These are phyloP conservation scores for Fregetta grallaria DNA, from an alignment of 2,113 vertebrate genomes.

Conservation along the genomic window DNA sequence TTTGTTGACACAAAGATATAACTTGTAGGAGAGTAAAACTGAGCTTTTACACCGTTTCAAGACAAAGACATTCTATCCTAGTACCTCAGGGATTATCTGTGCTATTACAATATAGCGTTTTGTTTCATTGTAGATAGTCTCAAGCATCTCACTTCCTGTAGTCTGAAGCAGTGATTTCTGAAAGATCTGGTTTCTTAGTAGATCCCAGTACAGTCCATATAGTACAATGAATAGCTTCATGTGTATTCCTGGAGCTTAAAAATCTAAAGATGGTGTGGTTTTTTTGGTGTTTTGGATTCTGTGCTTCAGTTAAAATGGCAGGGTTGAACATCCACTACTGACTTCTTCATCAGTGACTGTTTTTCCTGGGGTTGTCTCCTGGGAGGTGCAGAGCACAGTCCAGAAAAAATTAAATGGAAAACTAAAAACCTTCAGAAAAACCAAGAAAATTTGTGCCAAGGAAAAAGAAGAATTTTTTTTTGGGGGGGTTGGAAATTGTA, in stretches of 20 bases:
- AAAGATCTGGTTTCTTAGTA: not conserved
- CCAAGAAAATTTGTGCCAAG: not conserved
- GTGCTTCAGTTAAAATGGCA: not conserved
- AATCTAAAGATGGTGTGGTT: not conserved
- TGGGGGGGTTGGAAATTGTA: not conserved
- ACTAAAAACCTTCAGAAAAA: not conserved
- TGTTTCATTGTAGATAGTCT: not conserved
- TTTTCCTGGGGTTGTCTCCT: not conserved
- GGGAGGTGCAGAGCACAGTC: not conserved
- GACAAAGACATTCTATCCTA: not conserved
- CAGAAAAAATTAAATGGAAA: not conserved
- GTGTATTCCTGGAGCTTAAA: not conserved
- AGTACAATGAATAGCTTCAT: not conserved
- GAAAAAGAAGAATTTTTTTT: not conserved
- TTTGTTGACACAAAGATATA: not conserved
- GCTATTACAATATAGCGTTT: not conserved
- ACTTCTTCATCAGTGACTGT: not conserved
- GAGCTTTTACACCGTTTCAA: not conserved
- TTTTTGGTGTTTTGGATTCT: not conserved
- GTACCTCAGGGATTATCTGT: not conserved
- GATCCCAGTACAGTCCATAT: not conserved
- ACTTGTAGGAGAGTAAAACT: not conserved
- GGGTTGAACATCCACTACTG: not conserved
- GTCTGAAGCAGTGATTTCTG: not conserved
- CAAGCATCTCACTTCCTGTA: not conserved